Evolutionary conservation across 2,888 invertebrate genomes (phyloP).

Genomic region (Plebejus melissa): DNA sequence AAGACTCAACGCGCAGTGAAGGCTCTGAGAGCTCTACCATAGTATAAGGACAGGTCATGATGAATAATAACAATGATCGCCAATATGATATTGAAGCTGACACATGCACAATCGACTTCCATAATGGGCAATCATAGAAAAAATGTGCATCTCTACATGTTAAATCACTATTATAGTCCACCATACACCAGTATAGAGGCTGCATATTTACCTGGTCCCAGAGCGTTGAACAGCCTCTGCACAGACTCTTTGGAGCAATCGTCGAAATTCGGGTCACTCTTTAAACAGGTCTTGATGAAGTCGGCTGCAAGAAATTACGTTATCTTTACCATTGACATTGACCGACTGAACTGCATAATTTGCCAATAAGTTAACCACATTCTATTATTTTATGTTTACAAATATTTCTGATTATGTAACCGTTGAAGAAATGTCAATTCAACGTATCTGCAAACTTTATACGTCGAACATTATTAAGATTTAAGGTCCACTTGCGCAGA

Average conservation of each 20-base stretch:
- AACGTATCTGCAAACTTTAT: background rate
- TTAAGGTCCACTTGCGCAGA: too few species aligned
- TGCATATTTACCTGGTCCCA: conserved; percentile 68
- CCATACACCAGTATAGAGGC: too few species aligned
- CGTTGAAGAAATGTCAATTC: background rate
- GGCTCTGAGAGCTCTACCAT: too few species aligned
- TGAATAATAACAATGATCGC: too few species aligned
- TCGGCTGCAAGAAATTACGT: conserved; percentile 74
- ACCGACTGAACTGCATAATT: conserved; percentile 23
- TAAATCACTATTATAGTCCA: background rate
- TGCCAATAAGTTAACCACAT: conserved; percentile 15
- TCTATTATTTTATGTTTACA: conserved; percentile 11
- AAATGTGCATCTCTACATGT: too few species aligned
- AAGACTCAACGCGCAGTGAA: too few species aligned
- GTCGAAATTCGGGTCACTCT: conserved; percentile 81
- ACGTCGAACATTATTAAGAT: too few species aligned
- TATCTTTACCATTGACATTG: conserved; percentile 20
- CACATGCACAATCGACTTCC: too few species aligned
- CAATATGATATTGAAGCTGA: too few species aligned
- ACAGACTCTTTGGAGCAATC: conserved; percentile 84
- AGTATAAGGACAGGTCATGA: too few species aligned
- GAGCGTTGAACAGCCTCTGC: conserved; percentile 82
- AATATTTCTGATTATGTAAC: conserved; percentile 1
- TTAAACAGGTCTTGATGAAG: conserved; percentile 83
- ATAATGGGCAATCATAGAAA: too few species aligned